Percentiles rank a stretch among this genome's conserved stretches.
phyloP scores from a whole-genome alignment of 1,140 invertebrate species.

The Drosophila jambulina region DNA sequence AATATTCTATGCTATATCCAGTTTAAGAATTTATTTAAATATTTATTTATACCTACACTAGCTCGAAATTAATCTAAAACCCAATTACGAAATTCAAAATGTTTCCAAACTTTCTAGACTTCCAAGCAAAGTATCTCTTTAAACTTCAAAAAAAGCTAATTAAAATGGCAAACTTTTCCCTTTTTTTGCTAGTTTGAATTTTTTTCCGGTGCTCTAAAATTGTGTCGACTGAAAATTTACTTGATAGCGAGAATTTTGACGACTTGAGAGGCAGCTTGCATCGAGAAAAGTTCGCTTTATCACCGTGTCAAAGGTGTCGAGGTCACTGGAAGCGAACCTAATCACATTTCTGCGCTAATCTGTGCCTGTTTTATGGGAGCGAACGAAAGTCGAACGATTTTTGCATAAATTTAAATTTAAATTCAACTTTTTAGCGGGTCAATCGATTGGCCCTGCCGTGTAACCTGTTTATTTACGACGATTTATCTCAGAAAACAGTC shows the following conservation, averaged over 20 bases:
- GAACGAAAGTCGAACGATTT: conserved; percentile 54
- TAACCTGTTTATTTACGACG: conserved; percentile 10
- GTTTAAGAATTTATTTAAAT: neutral
- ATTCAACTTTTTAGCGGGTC: conserved; percentile 24
- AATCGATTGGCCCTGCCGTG: conserved; percentile 28
- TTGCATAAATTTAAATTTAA: conserved; percentile 45
- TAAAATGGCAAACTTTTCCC: neutral
- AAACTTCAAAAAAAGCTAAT: neutral
- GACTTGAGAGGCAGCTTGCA: conserved; percentile 5
- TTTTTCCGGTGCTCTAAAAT: neutral
- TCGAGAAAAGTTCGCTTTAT: conserved; percentile 32
- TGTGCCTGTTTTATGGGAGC: neutral
- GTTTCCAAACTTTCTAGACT: neutral
- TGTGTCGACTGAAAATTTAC: conserved; percentile 11
- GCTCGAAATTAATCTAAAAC: neutral
- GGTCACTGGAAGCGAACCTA: conserved; percentile 31
- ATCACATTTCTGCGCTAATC: conserved; percentile 43
- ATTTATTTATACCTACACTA: neutral
- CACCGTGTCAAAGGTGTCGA: conserved; percentile 34
- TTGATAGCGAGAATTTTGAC: conserved; percentile 22
- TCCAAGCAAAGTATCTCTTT: neutral
- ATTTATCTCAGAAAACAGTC: conserved; percentile 5
- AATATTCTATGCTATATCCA: neutral
- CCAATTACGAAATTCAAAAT: neutral
- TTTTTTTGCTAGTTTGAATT: neutral